Base-by-base conservation (phyloP, 35 echinoderm and acorn worm genomes). In the Apostichopus californicus region DNA sequence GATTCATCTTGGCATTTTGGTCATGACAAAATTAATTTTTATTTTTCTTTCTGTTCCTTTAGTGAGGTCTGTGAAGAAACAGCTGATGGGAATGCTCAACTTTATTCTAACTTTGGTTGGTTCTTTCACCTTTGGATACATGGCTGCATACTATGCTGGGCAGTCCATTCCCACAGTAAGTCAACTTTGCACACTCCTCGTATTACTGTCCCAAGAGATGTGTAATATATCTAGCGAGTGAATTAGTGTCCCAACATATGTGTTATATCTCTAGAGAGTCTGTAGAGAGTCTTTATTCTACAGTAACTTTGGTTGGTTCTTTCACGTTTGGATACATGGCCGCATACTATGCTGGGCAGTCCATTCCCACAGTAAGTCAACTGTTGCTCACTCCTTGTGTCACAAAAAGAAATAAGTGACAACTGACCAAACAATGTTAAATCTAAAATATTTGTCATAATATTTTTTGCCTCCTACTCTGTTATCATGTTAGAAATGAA, bases 281-380 rank as follows among this genome's bases (percentile, higher is more conserved):
- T 25, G 25, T 25, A 25, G 25, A 25, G 25, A 25, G 25, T 8
- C 24, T 97, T 53, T 95, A 97, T 64, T 73, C 93, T 64, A 57
- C 95, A 6, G 46, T 97, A 56, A 97, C 96, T 15, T 80, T 97
- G 11, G 87, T 90, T 56, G 93, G 96, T 28, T 91, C 87, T 4
- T 97, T 96, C 91, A 91, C 92, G 2, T 97, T 97, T 93, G 96
- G 96, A 5, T 97, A 92, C 28, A 97, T 97, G 96, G 96, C 96
- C 56, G 92, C 94, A 56, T 90, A 80, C 59, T 97, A 95, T 64
- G 58, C 89, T 15, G 80, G 87, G 9, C 91, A 97, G 86, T 89
- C 96, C 58, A 25, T 92, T 11, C 80, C 88, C 52, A 65, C 61
- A 53, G 96, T 97, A 80, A 97, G 96, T 94, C 57, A 56, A 77